Evolutionary conservation across 2,888 invertebrate species (phyloP), one percentile per base, ranked within the genome.

Genomic region (Romanomermis culicivorax): DNA sequence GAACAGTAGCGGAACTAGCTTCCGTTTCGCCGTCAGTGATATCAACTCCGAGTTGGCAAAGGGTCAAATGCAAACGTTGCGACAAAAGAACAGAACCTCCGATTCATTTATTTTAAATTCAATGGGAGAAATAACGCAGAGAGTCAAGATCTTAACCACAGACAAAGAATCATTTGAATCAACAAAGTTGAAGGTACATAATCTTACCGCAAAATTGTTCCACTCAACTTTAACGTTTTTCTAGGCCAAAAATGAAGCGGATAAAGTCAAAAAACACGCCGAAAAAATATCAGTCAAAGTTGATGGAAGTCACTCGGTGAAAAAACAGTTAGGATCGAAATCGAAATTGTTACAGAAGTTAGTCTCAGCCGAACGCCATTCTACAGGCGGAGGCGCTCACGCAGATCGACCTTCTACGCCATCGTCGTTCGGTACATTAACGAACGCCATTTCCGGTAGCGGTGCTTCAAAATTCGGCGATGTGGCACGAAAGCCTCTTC

Each of bases 161-260:
- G 43, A 25, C 20, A 29, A 52, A 26, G 42, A 52, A 3, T 26
- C 36, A 7, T 42, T 52, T 27, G 52, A 42, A 52, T 30, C 30
- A 29, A 52, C 43, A 17, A 30, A 25, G 17, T 43, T 25, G 14
- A 42, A 42, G n/a, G n/a, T n/a, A n/a, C n/a, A n/a, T n/a, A n/a
- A n/a, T n/a, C n/a, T n/a, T n/a, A n/a, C n/a, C n/a, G n/a, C n/a
- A n/a, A n/a, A n/a, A n/a, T n/a, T n/a, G n/a, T n/a, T n/a, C n/a
- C n/a, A n/a, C n/a, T n/a, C n/a, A n/a, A n/a, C n/a, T n/a, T n/a
- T n/a, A n/a, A n/a, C n/a, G n/a, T n/a, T n/a, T n/a, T n/a, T n/a
- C n/a, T n/a, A n/a, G 17, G 43, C 52, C 23, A 42, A 11, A 25
- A 42, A 52, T 23, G 42, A n/a, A 3, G 17, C 2, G 11, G 26